These are phyloP conservation scores for Hiodon tergisus DNA, from an alignment of 2,113 vertebrate species.

Conservation along the genomic window DNA sequence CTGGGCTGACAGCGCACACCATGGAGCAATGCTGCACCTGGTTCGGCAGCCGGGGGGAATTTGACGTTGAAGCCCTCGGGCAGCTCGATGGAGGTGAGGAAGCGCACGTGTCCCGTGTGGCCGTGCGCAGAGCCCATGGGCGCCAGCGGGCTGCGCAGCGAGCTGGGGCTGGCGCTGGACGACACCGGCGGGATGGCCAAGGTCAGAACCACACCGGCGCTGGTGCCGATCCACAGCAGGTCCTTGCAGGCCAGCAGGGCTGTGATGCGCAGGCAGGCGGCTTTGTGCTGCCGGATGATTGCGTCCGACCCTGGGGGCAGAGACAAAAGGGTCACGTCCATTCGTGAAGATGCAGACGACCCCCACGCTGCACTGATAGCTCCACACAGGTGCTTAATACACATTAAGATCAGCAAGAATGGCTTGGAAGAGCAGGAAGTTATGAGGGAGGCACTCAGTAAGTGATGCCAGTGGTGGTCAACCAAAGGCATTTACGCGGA, in stretches of 20 bases:
- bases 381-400: too few relatives aligned
- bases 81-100: constrained; percentile 88
- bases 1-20: not conserved
- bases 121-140: constrained; percentile 88
- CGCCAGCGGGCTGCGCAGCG: constrained; percentile 60
- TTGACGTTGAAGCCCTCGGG: constrained; percentile 80
- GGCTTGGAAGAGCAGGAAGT: too few relatives aligned
- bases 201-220: constrained; percentile 88
- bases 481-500: too few relatives aligned
- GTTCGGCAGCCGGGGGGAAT: constrained; percentile 60
- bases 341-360: too few relatives aligned
- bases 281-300: constrained; percentile 96
- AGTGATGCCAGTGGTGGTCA: too few relatives aligned
- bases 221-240: constrained; percentile 93
- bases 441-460: too few relatives aligned
- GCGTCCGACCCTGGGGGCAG: constrained; percentile 78
- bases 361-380: too few relatives aligned
- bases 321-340: not conserved
- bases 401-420: too few relatives aligned
- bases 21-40: constrained; percentile 42
- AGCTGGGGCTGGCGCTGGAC: constrained; percentile 57
- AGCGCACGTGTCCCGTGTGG: constrained; percentile 93
- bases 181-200: constrained; percentile 68
- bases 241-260: constrained; percentile 88
- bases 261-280: constrained; percentile 91